Evolutionary conservation across 2,888 invertebrate genomes (phyloP).

Genomic region (Xanthia icteritia): DNA sequence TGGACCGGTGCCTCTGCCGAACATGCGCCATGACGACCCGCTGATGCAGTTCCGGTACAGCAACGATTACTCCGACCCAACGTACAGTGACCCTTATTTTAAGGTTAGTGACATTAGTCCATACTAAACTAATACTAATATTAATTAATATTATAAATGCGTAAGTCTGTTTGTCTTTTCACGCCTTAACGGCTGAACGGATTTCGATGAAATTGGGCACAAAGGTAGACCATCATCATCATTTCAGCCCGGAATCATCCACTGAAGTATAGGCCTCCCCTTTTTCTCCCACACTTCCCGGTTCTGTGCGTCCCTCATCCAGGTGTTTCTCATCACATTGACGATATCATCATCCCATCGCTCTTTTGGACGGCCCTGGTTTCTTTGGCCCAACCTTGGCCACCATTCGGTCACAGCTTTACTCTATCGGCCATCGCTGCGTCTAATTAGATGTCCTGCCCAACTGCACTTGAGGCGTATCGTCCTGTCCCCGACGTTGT

Average conservation of each 20-base stretch:
- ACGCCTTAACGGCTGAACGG: background rate
- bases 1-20: constrained; percentile 93
- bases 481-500: no score
- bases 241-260: no score
- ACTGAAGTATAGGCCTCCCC: no score
- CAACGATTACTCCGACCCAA: constrained; percentile 94
- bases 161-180: background rate
- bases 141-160: background rate
- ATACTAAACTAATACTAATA: background rate
- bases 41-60: constrained; percentile 91
- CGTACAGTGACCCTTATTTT: constrained; percentile 90
- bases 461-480: no score
- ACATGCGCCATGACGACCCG: constrained; percentile 91
- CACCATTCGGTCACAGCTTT: no score
- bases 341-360: no score
- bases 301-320: no score
- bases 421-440: no score
- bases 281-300: background rate
- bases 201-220: background rate
- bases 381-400: no score
- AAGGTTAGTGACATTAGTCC: constrained; percentile 79
- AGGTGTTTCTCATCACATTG: no score
- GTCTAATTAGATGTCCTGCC: no score
- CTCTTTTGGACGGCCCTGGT: no score
- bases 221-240: background rate